A percentile compares a stretch with the other conserved stretches of the same genome.
Evolutionary conservation across 2,797 vertebrate genomes (phyloP).

Genomic region (Danio tinwini): DNA sequence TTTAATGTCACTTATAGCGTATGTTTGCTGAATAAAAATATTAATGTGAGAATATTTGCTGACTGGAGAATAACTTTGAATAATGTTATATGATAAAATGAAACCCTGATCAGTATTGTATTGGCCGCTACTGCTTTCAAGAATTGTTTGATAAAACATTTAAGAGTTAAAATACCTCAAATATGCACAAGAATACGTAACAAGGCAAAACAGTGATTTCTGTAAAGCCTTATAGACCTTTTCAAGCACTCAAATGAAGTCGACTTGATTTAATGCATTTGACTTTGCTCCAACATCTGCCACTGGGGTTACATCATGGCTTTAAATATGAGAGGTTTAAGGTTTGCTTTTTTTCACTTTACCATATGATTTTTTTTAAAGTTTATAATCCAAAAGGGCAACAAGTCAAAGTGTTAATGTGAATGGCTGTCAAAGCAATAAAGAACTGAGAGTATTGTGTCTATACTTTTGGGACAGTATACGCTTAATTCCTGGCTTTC

Average conservation of each 20-base stretch:
- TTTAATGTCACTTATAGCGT: too few relatives aligned
- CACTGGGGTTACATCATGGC: not conserved
- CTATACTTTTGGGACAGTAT: not conserved
- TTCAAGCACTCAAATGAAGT: not conserved
- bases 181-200: too few relatives aligned
- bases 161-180: too few relatives aligned
- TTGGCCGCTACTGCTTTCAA: too few relatives aligned
- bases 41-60: too few relatives aligned
- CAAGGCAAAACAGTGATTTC: not conserved
- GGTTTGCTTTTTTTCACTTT: not conserved
- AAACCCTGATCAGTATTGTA: too few relatives aligned
- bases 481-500: conserved; percentile 16
- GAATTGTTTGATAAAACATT: too few relatives aligned
- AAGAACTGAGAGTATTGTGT: not conserved
- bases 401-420: not conserved
- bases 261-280: not conserved
- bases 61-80: too few relatives aligned
- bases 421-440: not conserved
- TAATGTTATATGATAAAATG: too few relatives aligned
- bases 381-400: not conserved
- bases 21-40: too few relatives aligned
- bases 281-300: not conserved
- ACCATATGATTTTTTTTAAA: not conserved
- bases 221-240: not conserved
- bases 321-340: not conserved